These are phyloP conservation scores for Dicrostonyx torquatus DNA, from an alignment of 2,797 vertebrate species.

Conservation along the genomic window DNA sequence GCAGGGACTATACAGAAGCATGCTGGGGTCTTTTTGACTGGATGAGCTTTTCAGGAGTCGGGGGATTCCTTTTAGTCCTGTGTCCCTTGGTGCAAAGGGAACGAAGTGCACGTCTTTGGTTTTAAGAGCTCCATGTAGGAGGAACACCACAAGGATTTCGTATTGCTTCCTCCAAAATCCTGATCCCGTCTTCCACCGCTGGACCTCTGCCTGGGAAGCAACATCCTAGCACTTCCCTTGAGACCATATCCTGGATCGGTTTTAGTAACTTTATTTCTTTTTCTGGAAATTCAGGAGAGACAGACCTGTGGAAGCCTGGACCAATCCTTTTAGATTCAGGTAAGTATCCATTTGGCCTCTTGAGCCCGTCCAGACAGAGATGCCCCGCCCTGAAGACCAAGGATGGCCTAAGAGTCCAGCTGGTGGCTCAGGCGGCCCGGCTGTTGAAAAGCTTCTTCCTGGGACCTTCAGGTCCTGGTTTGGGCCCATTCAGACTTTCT, in stretches of 20 bases:
- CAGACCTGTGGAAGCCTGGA: slow-evolving; percentile 89
- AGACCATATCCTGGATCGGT: slow-evolving; percentile 6
- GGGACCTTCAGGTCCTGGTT: background rate
- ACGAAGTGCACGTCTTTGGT: background rate
- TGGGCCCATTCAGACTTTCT: background rate
- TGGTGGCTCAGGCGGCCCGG: background rate
- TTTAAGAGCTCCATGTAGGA: background rate
- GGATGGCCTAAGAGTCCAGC: too few relatives aligned
- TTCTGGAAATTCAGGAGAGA: slow-evolving; percentile 80
- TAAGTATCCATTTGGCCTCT: slow-evolving; percentile 78
- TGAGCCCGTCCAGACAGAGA: background rate
- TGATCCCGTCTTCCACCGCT: background rate
- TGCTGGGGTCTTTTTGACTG: background rate
- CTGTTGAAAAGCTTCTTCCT: background rate
- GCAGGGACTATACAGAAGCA: background rate
- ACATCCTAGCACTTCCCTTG: background rate
- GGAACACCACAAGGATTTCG: background rate
- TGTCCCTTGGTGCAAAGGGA: background rate
- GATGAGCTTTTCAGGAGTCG: background rate
- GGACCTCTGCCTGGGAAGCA: background rate
- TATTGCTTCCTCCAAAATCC: background rate
- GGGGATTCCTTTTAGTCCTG: background rate
- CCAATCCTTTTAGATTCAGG: slow-evolving; percentile 90
- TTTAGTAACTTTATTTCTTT: slow-evolving; percentile 78
- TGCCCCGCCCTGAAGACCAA: background rate